phyloP scores from a whole-genome alignment of 2,888 invertebrate species.

The Pemphredon lugubris region DNA sequence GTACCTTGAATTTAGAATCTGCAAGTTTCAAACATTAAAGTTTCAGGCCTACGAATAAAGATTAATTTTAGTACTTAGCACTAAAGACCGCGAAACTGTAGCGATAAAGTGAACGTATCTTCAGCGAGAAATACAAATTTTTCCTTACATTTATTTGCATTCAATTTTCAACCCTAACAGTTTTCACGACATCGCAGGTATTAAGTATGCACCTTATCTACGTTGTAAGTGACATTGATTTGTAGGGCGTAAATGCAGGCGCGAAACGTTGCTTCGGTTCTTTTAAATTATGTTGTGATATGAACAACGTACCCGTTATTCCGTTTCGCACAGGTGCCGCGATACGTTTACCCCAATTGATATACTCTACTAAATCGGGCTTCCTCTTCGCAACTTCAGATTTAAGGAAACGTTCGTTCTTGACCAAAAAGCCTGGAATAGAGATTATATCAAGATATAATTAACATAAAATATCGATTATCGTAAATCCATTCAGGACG shows the following conservation, averaged over 20 bases:
- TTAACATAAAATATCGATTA: neutral
- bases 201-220: no score
- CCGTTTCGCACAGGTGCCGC: conserved; percentile 65
- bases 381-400: conserved; percentile 83
- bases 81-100: no score
- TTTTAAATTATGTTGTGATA: neutral
- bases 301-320: conserved; percentile 60
- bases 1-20: conserved; percentile 80
- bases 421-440: conserved; percentile 46
- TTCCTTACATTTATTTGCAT: no score
- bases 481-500: no score
- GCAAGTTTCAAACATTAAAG: conserved; percentile 21
- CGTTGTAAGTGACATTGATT: no score
- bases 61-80: no score
- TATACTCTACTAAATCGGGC: conserved; percentile 82
- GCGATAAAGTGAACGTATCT: no score
- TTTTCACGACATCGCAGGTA: no score
- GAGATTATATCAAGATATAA: neutral
- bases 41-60: no score
- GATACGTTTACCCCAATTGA: conserved; percentile 82
- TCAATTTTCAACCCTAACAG: no score
- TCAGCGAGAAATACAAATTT: no score
- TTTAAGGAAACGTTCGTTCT: conserved; percentile 82
- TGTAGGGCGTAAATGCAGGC: no score
- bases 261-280: neutral